Conservation (phyloP, 2,888 invertebrate species). For the Prostheceraeus crozeri region DNA sequence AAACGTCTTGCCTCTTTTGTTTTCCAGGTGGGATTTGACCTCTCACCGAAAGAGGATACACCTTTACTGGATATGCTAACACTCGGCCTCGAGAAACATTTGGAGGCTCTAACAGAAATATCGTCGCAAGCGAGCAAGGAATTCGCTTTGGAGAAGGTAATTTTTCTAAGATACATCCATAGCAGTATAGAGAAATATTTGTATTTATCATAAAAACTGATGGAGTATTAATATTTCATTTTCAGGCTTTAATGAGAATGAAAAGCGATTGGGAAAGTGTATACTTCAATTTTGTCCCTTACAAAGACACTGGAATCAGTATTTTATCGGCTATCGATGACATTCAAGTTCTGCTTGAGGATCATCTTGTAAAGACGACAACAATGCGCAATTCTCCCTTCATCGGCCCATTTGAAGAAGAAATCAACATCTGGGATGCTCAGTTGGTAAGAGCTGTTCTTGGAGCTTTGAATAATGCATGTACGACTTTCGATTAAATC, state of each 20-base stretch:
- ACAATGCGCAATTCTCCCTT: constrained; percentile 92
- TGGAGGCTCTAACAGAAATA: constrained; percentile 69
- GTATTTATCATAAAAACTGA: no score
- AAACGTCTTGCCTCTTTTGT: no score
- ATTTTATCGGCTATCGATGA: constrained; percentile 72
- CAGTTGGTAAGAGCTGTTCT: constrained; percentile 69
- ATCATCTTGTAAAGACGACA: constrained; percentile 89
- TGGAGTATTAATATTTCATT: constrained; percentile 1
- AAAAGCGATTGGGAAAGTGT: constrained; percentile 66
- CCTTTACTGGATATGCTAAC: constrained; percentile 80
- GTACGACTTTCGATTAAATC: no score
- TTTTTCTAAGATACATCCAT: neutral
- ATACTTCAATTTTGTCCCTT: constrained; percentile 64
- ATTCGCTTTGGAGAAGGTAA: constrained; percentile 68
- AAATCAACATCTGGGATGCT: constrained; percentile 68
- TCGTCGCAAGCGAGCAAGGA: constrained; percentile 83
- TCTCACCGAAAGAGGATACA: constrained; percentile 62
- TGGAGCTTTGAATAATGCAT: no score
- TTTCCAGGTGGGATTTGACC: constrained; percentile 62
- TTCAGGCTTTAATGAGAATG: constrained; percentile 72
- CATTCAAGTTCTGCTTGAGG: constrained; percentile 73
- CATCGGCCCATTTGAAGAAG: constrained; percentile 71
- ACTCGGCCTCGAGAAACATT: constrained; percentile 55
- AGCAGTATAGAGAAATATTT: neutral
- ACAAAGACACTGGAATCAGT: constrained; percentile 68